Evolutionary conservation across 2,888 invertebrate genomes (phyloP), one percentile per base, ranked within the genome.

Genomic region (Eubasilissa splendida): DNA sequence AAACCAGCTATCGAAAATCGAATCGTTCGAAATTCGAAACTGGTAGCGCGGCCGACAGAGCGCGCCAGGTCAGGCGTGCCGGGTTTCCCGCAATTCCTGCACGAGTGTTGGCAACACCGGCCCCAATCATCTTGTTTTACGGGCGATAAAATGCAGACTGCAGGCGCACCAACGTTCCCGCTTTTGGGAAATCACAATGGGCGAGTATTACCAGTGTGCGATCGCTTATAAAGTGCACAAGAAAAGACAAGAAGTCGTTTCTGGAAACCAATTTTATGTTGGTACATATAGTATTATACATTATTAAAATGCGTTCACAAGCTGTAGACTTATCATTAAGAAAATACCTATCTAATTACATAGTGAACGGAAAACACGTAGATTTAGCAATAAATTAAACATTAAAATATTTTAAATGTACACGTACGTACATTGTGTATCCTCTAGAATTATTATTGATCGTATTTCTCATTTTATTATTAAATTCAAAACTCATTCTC

Each of bases 101-200:
- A 22, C 22, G 22, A 22, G 22, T 14, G 53, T 53, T 14, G 14
- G 71, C 75, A 74, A 79, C 42, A 65, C n/a, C n/a, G 56, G 68
- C 50, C 22, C 79, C 63, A 79, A 75, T 59, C 59, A 66, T 54
- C 65, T 65, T 31, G 75, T 79, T 79, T 79, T 79, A 79, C 59
- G 79, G 75, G 66, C 79, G 33, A 79, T 79, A 79, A 79, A 79
- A 66, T 42, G 33, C 58, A 63, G 50, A 14, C 42, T 3, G n/a
- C 31, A 11, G 3, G 66, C 66, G 50, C 22, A 22, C 22, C 50
- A 12, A n/a, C 12, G 66, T 66, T 66, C 66, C 66, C 66, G 66
- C 66, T 42, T 66, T 66, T 66, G 12, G 66, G 50, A 42, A 66
- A 65, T 54, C 33, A 60, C 66, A 14, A 42, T 66, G 33, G 33